These are phyloP conservation scores for Globodera rostochiensis DNA, from an alignment of 1,140 invertebrate species.

Conservation along the genomic window DNA sequence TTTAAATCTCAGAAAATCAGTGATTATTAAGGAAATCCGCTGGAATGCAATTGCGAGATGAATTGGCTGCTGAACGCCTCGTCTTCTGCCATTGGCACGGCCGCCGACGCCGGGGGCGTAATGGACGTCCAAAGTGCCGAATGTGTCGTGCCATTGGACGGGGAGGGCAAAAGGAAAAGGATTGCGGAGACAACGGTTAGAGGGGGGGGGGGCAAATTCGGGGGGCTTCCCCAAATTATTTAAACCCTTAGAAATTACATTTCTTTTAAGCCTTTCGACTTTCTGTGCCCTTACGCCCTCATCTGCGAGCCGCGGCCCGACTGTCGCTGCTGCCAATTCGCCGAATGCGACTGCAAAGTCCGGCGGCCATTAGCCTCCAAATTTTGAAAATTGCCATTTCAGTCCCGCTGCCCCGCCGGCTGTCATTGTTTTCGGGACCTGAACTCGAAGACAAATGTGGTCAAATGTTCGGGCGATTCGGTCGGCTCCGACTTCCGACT, in stretches of 20 bases:
- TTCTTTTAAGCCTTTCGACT: constrained; percentile 28
- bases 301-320: constrained; percentile 47
- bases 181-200: neutral
- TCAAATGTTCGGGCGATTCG: constrained; percentile 23
- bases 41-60: constrained; percentile 56
- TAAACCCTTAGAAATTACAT: neutral
- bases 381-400: neutral
- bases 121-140: constrained; percentile 31
- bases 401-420: constrained; percentile 49
- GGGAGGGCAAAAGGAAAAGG: constrained; percentile 13
- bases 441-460: constrained; percentile 29
- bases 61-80: constrained; percentile 47
- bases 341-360: constrained; percentile 58
- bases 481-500: neutral
- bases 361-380: too few species aligned
- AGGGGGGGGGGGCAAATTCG: too few species aligned
- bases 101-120: constrained; percentile 18
- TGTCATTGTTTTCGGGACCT: constrained; percentile 58
- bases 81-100: neutral
- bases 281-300: constrained; percentile 43
- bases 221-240: neutral
- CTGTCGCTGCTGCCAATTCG: constrained; percentile 60
- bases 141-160: constrained; percentile 47
- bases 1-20: too few species aligned
- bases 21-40: constrained; percentile 40